phyloP scores from a whole-genome alignment of 1,140 invertebrate species.

The Drosophila virilis region DNA sequence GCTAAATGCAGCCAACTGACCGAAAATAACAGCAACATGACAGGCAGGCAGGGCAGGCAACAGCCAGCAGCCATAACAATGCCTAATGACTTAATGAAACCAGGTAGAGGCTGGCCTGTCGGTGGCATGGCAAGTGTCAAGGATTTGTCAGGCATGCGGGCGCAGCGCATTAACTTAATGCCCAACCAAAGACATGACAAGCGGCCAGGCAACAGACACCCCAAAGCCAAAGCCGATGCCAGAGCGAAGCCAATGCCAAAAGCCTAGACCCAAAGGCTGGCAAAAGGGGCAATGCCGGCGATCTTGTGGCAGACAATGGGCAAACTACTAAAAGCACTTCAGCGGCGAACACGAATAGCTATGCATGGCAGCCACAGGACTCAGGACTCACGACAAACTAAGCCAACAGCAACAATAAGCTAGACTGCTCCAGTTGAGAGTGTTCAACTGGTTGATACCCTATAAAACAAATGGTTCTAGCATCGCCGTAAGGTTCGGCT shows the following conservation, averaged over 20 bases:
- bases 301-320: slow-evolving; percentile 71
- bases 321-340: slow-evolving; percentile 80
- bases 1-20: slow-evolving; percentile 42
- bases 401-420: slow-evolving; percentile 17
- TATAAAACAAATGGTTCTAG: not conserved
- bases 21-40: slow-evolving; percentile 20
- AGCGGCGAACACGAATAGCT: slow-evolving; percentile 57
- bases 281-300: slow-evolving; percentile 24
- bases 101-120: slow-evolving; percentile 37
- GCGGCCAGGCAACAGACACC: slow-evolving; percentile 12
- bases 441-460: not conserved
- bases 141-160: slow-evolving; percentile 63
- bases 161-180: slow-evolving; percentile 76
- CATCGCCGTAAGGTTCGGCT: no score
- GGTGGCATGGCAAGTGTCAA: slow-evolving; percentile 59
- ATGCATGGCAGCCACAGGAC: slow-evolving; percentile 25
- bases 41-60: slow-evolving; percentile 13
- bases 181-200: slow-evolving; percentile 76
- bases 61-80: slow-evolving; percentile 58
- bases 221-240: slow-evolving; percentile 7
- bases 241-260: slow-evolving; percentile 7
- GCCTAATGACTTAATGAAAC: slow-evolving; percentile 79
- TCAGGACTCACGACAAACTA: slow-evolving; percentile 21
- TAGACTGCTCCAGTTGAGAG: not conserved
- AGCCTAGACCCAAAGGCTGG: not conserved